Percentiles rank a stretch among this genome's conserved stretches.
These are phyloP conservation scores for Cyclophora punctaria DNA, from an alignment of 2,888 invertebrate species.

Conservation along the genomic window DNA sequence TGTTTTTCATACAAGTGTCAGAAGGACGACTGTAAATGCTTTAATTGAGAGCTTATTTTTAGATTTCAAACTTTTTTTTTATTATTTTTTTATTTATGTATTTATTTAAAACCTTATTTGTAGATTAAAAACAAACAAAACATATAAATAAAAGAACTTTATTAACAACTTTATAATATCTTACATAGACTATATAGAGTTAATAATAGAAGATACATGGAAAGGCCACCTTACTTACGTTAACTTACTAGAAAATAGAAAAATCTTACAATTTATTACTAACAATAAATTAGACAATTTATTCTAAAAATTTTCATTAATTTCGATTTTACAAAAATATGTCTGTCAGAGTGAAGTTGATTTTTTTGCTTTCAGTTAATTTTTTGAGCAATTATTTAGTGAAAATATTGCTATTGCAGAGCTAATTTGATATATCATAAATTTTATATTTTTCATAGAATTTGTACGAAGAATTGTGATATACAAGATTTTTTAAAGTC, in stretches of 20 bases:
- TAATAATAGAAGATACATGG: conserved; percentile 64
- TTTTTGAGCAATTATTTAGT: conserved; percentile 4
- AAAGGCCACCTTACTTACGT: conserved; percentile 62
- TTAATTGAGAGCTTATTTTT: too few species aligned
- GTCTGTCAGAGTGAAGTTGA: conserved; percentile 4
- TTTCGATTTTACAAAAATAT: conserved; percentile 17
- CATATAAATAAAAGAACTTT: conserved; percentile 20
- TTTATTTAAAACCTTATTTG: too few species aligned
- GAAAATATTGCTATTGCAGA: background rate
- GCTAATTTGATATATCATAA: background rate
- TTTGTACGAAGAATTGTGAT: background rate
- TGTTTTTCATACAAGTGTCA: too few species aligned
- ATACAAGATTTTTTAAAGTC: background rate
- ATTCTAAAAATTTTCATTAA: background rate
- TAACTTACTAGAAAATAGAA: conserved; percentile 28
- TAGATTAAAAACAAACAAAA: background rate
- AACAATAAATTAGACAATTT: conserved; percentile 3
- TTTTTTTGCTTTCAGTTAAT: conserved; percentile 6
- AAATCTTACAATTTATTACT: conserved; percentile 8
- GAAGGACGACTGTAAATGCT: too few species aligned
- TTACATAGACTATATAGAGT: conserved; percentile 65
- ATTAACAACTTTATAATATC: conserved; percentile 41
- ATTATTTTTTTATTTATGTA: too few species aligned
- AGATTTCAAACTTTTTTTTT: too few species aligned
- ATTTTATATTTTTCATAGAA: background rate